Conservation (phyloP, 2,797 vertebrate genomes). For the Typhlichthys subterraneus region DNA sequence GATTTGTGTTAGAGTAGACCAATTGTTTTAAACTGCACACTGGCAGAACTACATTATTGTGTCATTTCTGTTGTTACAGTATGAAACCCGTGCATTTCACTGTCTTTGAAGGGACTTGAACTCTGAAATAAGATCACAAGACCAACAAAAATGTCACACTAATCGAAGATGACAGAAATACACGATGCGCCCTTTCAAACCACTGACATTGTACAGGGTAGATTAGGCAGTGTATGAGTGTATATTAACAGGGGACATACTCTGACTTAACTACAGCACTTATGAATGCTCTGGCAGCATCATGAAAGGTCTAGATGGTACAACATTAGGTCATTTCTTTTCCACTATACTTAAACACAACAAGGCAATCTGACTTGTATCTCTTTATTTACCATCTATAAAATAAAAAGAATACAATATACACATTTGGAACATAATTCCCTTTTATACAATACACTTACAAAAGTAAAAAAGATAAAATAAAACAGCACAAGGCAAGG, state of each 20-base stretch:
- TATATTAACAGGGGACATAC: conserved; percentile 90
- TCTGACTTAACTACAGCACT: conserved; percentile 18
- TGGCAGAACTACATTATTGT: conserved; percentile 31
- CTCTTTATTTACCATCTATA: conserved; percentile 56
- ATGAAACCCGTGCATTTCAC: conserved; percentile 51
- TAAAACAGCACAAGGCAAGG: conserved; percentile 37
- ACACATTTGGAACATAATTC: conserved; percentile 32
- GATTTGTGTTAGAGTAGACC: conserved; percentile 6
- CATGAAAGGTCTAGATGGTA: conserved; percentile 25
- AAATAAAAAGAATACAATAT: conserved; percentile 46
- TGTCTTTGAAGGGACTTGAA: conserved; percentile 59
- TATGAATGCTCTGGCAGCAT: conserved; percentile 18
- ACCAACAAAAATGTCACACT: conserved; percentile 82
- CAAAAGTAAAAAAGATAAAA: conserved; percentile 44
- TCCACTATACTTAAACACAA: not conserved
- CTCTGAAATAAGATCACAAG: conserved; percentile 86
- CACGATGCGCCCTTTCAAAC: conserved; percentile 88
- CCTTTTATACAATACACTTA: conserved; percentile 11
- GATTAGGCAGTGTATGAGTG: conserved; percentile 83
- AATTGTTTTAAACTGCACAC: conserved; percentile 1
- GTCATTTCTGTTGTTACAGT: conserved; percentile 42
- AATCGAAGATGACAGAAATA: conserved; percentile 94
- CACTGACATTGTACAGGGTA: conserved; percentile 88
- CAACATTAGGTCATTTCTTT: not conserved
- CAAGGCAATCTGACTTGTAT: conserved; percentile 1